These are phyloP conservation scores for Enteromius treurensis DNA, from an alignment of 2,797 vertebrate genomes.

Conservation along the genomic window DNA sequence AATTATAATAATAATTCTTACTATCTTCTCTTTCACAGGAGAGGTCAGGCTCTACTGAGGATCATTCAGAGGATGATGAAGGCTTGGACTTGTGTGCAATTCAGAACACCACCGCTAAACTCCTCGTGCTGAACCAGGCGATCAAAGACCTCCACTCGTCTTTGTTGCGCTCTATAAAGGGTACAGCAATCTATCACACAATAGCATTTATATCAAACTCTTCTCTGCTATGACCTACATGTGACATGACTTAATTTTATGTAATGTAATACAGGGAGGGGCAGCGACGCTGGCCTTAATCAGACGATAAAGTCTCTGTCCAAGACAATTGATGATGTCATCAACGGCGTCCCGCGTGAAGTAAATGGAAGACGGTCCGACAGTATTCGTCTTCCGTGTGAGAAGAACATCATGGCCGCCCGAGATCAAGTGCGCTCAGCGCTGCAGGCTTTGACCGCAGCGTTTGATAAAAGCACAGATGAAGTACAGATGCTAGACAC, in stretches of 20 bases:
- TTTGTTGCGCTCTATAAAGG: conserved; percentile 76
- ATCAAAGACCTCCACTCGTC: conserved; percentile 75
- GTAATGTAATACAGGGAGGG: conserved; percentile 66
- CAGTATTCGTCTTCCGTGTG: conserved; percentile 59
- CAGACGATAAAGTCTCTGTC: conserved; percentile 74
- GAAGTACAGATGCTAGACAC: conserved; percentile 50
- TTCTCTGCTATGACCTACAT: not conserved
- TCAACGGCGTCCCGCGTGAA: conserved; percentile 60
- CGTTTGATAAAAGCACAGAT: conserved; percentile 59
- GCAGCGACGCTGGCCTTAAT: conserved; percentile 58
- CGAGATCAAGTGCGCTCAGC: conserved; percentile 74
- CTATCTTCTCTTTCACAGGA: conserved; percentile 69
- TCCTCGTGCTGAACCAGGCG: conserved; percentile 81
- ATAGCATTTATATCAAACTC: not conserved
- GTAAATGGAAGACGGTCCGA: not conserved
- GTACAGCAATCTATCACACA: conserved; percentile 67
- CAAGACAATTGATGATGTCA: conserved; percentile 69
- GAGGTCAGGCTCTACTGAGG: conserved; percentile 61
- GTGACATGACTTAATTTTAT: conserved; percentile 7
- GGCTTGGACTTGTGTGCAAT: conserved; percentile 69
- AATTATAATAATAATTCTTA: too few relatives aligned
- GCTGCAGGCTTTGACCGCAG: conserved; percentile 74
- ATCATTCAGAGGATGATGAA: conserved; percentile 57
- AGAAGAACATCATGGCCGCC: conserved; percentile 59
- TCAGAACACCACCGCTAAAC: conserved; percentile 69